These are phyloP conservation scores for Ashinkailepas kermadecensis DNA, from an alignment of 2,888 invertebrate species.

Conservation along the genomic window DNA sequence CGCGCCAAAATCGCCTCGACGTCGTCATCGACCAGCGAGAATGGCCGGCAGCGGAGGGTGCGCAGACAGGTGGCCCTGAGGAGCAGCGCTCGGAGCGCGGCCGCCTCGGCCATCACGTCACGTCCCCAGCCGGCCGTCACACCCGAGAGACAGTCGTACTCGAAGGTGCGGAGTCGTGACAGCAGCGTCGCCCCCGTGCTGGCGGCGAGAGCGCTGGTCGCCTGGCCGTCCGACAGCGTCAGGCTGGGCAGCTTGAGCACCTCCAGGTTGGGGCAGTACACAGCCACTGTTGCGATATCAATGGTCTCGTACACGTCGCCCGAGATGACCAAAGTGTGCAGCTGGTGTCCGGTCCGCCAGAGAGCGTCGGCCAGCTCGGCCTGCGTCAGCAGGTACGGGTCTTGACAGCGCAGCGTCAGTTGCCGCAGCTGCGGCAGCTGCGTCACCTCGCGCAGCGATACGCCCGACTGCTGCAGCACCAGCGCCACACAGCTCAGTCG, in stretches of 20 bases:
- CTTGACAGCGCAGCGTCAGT: slow-evolving; percentile 3
- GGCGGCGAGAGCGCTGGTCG: neutral
- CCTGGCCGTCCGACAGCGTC: neutral
- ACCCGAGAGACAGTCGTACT: slow-evolving; percentile 14
- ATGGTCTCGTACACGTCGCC: slow-evolving; percentile 1
- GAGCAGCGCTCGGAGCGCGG: neutral
- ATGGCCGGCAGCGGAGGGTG: slow-evolving; percentile 7
- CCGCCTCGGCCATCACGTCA: neutral
- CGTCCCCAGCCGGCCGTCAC: neutral
- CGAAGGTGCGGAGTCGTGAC: neutral
- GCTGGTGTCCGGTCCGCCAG: neutral
- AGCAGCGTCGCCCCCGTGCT: neutral
- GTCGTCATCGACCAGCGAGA: slow-evolving; percentile 11
- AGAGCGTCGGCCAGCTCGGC: neutral
- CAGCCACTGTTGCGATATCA: neutral
- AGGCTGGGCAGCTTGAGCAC: slow-evolving; percentile 18
- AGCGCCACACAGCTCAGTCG: slow-evolving; percentile 2
- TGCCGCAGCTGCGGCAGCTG: neutral
- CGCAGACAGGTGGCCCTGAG: neutral
- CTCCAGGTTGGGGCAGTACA: slow-evolving; percentile 2
- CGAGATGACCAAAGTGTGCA: slow-evolving; percentile 8
- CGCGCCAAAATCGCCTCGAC: neutral
- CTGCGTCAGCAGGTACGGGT: slow-evolving; percentile 2
- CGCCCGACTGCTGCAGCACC: neutral
- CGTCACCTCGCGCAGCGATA: neutral